Evolutionary conservation across 2,888 invertebrate genomes (phyloP), one percentile per base, ranked within the genome.

Genomic region (Unio pictorum): DNA sequence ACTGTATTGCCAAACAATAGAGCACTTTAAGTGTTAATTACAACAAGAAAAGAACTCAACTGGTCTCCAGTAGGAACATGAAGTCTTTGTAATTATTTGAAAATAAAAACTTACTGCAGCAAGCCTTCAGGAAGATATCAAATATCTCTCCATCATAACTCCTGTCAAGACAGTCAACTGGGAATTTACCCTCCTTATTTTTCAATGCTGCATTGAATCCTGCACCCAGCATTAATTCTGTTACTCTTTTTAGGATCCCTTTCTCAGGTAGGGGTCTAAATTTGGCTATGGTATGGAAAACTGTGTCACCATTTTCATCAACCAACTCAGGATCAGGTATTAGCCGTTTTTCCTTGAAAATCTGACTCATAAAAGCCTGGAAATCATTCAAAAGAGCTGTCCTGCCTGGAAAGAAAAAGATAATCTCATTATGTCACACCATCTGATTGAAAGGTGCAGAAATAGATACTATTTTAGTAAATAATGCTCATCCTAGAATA

Each of bases 251-350:
- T 30, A 81, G 58, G n/a, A 70, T 28, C 23, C 67, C 34, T 8
- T 71, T 61, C 18, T 69, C 68, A 7, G 76, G 74, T 6, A 72
- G 56, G 0, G 74, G 78, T 11, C 64, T 68, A 26, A 71, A 57
- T 66, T 79, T 78, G 1, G 76, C 73, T 11, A 82, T 71, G 6
- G 73, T 63, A 60, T 82, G 82, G 71, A 71, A 82, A 30, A 79
- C 66, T 4, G 76, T 69, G 54, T 78, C 76, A 5, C 79, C 73
- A 18, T 57, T 45, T 17, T 62, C 65, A 61, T 77, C 72, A 45
- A 45, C 11, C 15, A 45, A 45, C 45, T 45, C 45, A 45, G 45
- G 15, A 45, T 15, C 45, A 15, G 45, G 45, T 3, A 3, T 45
- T 15, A 3, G 45, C 2, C 15, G 15, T 45, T 2, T 45, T 45